Evolutionary conservation across 1,140 invertebrate genomes (phyloP), one percentile per base, ranked within the genome.

Genomic region (Eupristina koningsbergeri): DNA sequence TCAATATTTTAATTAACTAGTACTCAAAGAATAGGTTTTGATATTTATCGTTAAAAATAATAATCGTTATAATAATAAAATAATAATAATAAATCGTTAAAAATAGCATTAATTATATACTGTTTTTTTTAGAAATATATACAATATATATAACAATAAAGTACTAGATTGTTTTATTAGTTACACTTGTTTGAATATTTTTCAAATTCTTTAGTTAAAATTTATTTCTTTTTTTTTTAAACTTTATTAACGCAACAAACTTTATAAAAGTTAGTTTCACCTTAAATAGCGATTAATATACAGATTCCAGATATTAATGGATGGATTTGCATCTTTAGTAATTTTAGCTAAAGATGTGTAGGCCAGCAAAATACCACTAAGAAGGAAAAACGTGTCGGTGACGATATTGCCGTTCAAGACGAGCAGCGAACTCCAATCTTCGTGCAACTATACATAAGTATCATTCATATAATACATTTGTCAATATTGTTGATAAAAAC

Each of bases 381-480:
- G 86, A 17, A 93, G 85, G 80, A 94, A 94, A 87, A 94, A 94
- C 0, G 92, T 91, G 84, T 94, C 94, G 0, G 93, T 93, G 17
- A 92, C 89, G n/a, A 94, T 90, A 39, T 92, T 91, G 0, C 90
- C 93, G 86, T 94, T 90, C 3, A 91, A 81, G 0, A 90, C 79
- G 5, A 93, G 76, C 80, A 91, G 85, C 71, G 85, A 89, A n/a
- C 50, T 84, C 90, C 90, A 91, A 47, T 85, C 76, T 39, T 86
- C 50, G 73, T 91, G 89, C 85, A 90, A 86, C 89, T 91, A 81
- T 77, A 78, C 34, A 29, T 36, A 78, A 78, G 50, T 61, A 61
- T 53, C 45, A 75, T 47, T 75, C 73, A 75, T 75, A 41, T 75
- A 75, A 47, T 47, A 31, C 45, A 47, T 53, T 75, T 75, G 26